Evolutionary conservation across 2,888 invertebrate genomes (phyloP).

Genomic region (Conistra vaccinii): DNA sequence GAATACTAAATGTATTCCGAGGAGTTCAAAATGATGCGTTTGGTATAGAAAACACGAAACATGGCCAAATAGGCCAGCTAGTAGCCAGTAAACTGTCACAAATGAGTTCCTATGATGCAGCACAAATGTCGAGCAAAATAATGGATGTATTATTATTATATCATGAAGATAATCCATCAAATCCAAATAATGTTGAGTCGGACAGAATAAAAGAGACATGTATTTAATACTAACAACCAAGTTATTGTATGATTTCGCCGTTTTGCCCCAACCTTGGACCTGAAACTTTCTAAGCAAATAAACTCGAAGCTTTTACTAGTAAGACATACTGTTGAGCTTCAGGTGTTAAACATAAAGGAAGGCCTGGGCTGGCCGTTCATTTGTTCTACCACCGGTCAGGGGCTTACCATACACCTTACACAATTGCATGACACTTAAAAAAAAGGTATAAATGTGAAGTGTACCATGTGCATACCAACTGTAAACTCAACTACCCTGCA

Average conservation of each 20-base stretch:
- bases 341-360: background rate
- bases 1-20: conserved; percentile 78
- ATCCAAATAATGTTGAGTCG: conserved; percentile 79
- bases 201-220: conserved; percentile 27
- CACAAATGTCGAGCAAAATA: conserved; percentile 78
- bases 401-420: background rate
- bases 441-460: background rate
- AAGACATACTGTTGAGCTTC: background rate
- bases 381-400: background rate
- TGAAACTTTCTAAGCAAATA: background rate
- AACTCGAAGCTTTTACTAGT: background rate
- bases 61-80: conserved; percentile 77
- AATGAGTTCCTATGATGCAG: conserved; percentile 82
- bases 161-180: conserved; percentile 81
- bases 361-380: background rate
- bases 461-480: background rate
- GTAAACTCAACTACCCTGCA: background rate
- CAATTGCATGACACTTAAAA: background rate
- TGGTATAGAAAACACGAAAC: conserved; percentile 76
- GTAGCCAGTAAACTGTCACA: conserved; percentile 79
- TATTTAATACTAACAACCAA: background rate
- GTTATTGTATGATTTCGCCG: conserved; percentile 4
- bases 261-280: background rate
- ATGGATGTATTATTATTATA: conserved; percentile 81
- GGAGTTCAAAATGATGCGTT: conserved; percentile 82